A percentile compares a stretch with the other conserved stretches of the same genome.
Conservation (phyloP, 1,140 invertebrate species). For the Grapholita molesta region DNA sequence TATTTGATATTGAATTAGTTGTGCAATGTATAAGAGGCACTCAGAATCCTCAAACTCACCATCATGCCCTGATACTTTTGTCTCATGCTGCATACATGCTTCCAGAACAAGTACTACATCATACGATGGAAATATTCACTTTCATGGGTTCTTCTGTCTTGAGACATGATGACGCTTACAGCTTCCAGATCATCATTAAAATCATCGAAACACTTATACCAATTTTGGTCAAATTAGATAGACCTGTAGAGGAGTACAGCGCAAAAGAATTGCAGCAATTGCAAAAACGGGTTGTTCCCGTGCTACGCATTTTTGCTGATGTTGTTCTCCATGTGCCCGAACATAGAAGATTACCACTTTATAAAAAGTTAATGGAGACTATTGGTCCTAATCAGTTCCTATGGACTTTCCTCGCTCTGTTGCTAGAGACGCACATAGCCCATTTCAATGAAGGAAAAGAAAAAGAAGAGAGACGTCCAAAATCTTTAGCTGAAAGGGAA, state of each 20-base stretch:
- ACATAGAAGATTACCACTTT: conserved; percentile 89
- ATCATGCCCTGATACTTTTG: conserved; percentile 91
- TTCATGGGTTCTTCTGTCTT: conserved; percentile 96
- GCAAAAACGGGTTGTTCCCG: conserved; percentile 79
- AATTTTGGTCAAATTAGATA: conserved; percentile 82
- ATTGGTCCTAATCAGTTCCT: conserved; percentile 85
- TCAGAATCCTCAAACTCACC: conserved; percentile 95
- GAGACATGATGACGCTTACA: conserved; percentile 95
- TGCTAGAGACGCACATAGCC: conserved; percentile 84
- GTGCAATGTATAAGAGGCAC: conserved; percentile 93
- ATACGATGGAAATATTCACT: conserved; percentile 96
- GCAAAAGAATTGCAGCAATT: conserved; percentile 69
- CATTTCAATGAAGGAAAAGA: conserved; percentile 72
- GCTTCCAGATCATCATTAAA: conserved; percentile 94
- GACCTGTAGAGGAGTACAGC: conserved; percentile 69
- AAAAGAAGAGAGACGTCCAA: conserved; percentile 41
- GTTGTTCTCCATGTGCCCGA: conserved; percentile 93
- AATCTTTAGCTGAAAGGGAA: conserved; percentile 63
- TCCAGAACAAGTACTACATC: conserved; percentile 91
- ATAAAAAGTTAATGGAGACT: conserved; percentile 87
- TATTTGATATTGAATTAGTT: conserved; percentile 89
- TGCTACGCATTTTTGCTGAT: conserved; percentile 93
- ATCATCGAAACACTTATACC: conserved; percentile 95
- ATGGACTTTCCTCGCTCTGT: conserved; percentile 86
- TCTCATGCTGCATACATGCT: conserved; percentile 86